These are phyloP conservation scores for Adelphocoris suturalis DNA, from an alignment of 2,888 invertebrate genomes.

Conservation along the genomic window DNA sequence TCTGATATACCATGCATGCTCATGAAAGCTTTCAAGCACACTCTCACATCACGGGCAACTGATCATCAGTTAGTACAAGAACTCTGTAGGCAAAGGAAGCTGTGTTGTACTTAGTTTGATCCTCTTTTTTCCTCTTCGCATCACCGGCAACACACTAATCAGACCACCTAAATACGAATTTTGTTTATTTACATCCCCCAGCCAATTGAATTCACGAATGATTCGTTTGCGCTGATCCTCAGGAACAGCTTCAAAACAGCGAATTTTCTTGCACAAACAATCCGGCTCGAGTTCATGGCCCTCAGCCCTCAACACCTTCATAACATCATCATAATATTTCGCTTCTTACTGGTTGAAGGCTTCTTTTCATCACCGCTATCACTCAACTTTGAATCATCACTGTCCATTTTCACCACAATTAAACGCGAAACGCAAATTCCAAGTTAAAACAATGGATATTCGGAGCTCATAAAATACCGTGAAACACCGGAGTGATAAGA, in stretches of 20 bases:
- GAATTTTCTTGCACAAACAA: not conserved
- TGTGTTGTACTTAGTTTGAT: not conserved
- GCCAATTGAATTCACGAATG: not conserved
- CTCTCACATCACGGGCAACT: constrained; percentile 50
- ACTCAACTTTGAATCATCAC: too few species aligned
- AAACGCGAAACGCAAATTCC: too few species aligned
- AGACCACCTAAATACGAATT: not conserved
- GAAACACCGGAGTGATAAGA: too few species aligned
- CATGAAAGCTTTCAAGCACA: constrained; percentile 71
- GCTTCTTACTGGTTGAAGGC: too few species aligned
- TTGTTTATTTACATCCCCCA: constrained; percentile 43
- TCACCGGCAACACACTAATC: not conserved
- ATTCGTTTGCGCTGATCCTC: constrained; percentile 29
- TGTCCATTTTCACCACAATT: too few species aligned
- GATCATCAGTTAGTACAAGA: constrained; percentile 29
- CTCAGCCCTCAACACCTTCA: not conserved
- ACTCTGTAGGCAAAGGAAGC: constrained; percentile 51
- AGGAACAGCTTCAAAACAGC: not conserved
- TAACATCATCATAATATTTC: not conserved
- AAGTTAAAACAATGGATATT: too few species aligned
- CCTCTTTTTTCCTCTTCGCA: not conserved
- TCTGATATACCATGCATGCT: constrained; percentile 69
- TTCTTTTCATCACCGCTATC: too few species aligned
- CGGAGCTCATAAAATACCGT: too few species aligned
- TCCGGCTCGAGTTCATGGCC: not conserved